Evolutionary conservation across 2,797 vertebrate genomes (phyloP).

Genomic region (Ciconia nigra): DNA sequence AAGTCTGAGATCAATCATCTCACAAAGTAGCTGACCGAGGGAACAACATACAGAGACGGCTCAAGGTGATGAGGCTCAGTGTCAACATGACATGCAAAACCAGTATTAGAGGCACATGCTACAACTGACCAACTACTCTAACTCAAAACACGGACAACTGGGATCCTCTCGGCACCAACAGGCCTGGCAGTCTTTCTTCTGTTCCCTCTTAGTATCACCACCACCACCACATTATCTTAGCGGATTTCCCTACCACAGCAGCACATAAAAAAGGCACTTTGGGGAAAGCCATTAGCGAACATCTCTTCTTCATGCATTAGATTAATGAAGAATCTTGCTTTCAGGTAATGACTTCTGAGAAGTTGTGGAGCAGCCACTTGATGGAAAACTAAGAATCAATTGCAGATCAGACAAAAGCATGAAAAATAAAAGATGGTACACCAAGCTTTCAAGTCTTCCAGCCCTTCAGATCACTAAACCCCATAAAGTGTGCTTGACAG

Average conservation of each 20-base stretch:
- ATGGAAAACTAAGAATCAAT: background rate
- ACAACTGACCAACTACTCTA: background rate
- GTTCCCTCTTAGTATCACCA: background rate
- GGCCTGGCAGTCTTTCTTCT: background rate
- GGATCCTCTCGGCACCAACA: background rate
- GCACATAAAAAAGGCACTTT: background rate
- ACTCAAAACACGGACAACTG: background rate
- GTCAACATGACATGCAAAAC: background rate
- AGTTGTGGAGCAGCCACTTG: background rate
- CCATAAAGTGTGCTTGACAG: background rate
- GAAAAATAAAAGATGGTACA: background rate
- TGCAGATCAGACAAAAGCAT: background rate
- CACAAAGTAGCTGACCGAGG: background rate
- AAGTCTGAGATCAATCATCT: slow-evolving; percentile 35
- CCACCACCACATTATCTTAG: rapidly evolving
- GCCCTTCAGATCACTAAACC: background rate
- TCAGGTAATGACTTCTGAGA: background rate
- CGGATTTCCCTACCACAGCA: background rate
- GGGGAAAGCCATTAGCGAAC: background rate
- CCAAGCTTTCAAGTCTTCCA: background rate
- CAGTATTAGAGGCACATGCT: background rate
- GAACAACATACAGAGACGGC: background rate
- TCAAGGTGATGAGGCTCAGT: background rate
- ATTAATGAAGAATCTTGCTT: background rate
- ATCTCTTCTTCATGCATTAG: background rate